These are phyloP conservation scores for Hydrolagus affinis DNA, from an alignment of 2,113 vertebrate species.

Conservation along the genomic window DNA sequence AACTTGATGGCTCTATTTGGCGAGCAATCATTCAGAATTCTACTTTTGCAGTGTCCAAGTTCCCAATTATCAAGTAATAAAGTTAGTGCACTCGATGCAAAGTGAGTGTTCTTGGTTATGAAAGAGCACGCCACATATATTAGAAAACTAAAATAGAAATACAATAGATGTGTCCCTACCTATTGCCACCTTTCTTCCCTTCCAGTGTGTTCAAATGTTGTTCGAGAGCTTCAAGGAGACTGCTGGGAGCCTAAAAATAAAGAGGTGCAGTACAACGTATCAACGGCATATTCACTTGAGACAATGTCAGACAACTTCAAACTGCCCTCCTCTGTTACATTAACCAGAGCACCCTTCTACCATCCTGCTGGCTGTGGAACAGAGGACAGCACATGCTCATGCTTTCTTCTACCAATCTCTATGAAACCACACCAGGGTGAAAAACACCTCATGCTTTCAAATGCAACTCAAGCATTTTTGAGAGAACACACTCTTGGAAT, in stretches of 20 bases:
- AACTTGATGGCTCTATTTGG: not conserved
- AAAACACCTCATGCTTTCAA: not conserved
- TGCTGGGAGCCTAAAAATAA: constrained; percentile 79
- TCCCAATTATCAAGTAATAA: not conserved
- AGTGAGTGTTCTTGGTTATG: not conserved
- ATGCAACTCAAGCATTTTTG: not conserved
- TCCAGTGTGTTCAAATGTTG: constrained; percentile 96
- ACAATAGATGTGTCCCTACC: constrained; percentile 52
- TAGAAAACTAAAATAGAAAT: not conserved
- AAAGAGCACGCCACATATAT: not conserved
- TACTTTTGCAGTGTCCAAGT: not conserved
- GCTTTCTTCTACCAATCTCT: not conserved
- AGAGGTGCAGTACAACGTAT: constrained; percentile 9
- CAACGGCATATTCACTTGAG: not conserved
- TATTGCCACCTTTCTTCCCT: constrained; percentile 83
- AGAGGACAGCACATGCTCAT: not conserved
- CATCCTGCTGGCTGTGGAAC: not conserved
- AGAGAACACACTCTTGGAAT: not conserved
- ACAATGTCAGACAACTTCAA: not conserved
- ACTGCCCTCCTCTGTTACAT: not conserved
- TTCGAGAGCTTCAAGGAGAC: constrained; percentile 93
- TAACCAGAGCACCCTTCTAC: not conserved
- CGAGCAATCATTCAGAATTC: not conserved
- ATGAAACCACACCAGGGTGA: not conserved
- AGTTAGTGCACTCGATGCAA: not conserved